Evolutionary conservation across 2,113 vertebrate species (phyloP).

Genomic region (Cephalopholis sonnerati): DNA sequence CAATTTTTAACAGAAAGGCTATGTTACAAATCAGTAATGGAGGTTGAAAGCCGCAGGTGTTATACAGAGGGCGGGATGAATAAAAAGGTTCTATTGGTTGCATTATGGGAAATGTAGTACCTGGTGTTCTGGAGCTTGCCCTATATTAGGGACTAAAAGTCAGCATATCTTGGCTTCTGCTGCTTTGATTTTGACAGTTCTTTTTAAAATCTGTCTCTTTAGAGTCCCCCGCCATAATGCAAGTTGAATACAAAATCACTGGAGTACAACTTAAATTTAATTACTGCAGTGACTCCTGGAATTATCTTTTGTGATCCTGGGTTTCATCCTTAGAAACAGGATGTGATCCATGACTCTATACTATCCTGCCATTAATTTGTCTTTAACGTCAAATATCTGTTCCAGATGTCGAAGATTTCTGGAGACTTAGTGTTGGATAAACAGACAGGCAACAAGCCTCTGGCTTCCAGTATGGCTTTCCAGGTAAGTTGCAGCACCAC

Average conservation of each 20-base stretch:
- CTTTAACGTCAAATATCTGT: slow-evolving; percentile 41
- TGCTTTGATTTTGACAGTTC: neutral
- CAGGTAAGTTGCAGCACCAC: slow-evolving; percentile 51
- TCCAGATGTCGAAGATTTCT: slow-evolving; percentile 46
- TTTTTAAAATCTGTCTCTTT: neutral
- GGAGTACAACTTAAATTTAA: neutral
- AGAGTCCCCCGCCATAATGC: neutral
- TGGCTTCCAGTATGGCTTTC: slow-evolving; percentile 15
- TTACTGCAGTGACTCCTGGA: neutral
- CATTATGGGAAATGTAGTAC: neutral
- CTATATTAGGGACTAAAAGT: neutral
- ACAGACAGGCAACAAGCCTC: neutral
- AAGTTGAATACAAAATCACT: neutral
- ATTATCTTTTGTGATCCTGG: neutral
- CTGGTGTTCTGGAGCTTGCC: neutral
- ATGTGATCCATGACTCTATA: neutral
- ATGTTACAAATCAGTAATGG: neutral
- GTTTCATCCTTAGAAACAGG: neutral
- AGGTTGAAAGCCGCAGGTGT: neutral
- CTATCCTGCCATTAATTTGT: neutral
- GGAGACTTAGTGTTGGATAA: slow-evolving; percentile 15
- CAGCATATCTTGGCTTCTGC: neutral
- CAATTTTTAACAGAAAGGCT: neutral
- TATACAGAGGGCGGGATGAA: neutral
- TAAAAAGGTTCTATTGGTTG: neutral